A percentile compares a stretch with the other conserved stretches of the same genome.
Evolutionary conservation across 2,113 vertebrate species (phyloP).

Genomic region (Catagonus wagneri): DNA sequence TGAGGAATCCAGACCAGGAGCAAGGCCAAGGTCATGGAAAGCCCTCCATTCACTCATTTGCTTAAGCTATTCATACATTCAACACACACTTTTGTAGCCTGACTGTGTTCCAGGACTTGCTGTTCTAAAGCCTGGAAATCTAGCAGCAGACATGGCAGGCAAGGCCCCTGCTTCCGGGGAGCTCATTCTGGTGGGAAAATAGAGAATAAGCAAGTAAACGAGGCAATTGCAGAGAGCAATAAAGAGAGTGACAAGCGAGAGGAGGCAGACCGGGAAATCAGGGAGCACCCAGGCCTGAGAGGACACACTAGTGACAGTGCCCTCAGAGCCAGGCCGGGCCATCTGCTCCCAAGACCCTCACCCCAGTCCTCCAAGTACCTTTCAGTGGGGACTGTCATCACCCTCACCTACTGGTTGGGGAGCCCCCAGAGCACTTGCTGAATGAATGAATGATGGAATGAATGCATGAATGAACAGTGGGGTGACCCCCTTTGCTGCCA

Average conservation of each 20-base stretch:
- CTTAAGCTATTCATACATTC: neutral
- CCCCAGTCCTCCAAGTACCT: neutral
- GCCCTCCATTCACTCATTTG: neutral
- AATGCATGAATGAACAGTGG: neutral
- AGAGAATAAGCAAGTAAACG: neutral
- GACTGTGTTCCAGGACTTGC: neutral
- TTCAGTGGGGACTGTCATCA: too few species aligned
- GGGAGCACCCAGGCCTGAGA: neutral
- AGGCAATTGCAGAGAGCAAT: neutral
- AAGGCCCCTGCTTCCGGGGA: neutral
- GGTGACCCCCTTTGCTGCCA: neutral
- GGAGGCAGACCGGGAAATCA: neutral
- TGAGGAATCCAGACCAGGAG: neutral
- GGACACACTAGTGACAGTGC: accelerated
- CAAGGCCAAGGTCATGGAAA: neutral
- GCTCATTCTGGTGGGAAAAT: neutral
- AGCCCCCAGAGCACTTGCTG: accelerated
- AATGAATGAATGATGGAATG: neutral
- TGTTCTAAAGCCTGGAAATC: neutral
- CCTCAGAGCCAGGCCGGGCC: neutral
- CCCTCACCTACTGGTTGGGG: neutral
- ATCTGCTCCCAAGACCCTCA: neutral
- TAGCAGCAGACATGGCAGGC: neutral
- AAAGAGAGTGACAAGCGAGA: neutral
- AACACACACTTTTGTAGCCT: neutral